These are phyloP conservation scores for Todiramphus saurophagus DNA, from an alignment of 2,113 vertebrate species.

Conservation along the genomic window DNA sequence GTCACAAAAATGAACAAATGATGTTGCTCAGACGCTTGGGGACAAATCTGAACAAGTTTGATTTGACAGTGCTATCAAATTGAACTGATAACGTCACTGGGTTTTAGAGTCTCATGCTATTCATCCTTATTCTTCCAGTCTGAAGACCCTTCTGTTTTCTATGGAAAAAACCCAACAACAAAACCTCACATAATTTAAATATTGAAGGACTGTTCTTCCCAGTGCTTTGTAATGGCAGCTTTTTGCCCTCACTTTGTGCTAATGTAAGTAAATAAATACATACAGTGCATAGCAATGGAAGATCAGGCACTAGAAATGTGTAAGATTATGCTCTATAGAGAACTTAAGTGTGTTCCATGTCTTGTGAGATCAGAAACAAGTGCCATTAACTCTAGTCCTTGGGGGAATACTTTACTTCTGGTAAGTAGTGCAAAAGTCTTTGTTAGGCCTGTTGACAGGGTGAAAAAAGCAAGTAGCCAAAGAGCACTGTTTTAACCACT, in stretches of 20 bases:
- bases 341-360: neutral
- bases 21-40: neutral
- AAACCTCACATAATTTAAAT: neutral
- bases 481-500: neutral
- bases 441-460: neutral
- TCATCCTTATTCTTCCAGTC: neutral
- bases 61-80: neutral
- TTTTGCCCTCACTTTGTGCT: neutral
- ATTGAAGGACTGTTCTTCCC: neutral
- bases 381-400: neutral
- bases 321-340: neutral
- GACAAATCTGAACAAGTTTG: neutral
- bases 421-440: neutral
- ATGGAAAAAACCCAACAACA: neutral
- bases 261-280: neutral
- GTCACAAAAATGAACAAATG: neutral
- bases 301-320: neutral
- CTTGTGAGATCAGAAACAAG: neutral
- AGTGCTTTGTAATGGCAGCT: neutral
- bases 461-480: neutral
- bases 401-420: neutral
- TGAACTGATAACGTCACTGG: neutral
- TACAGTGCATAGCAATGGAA: neutral
- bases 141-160: neutral
- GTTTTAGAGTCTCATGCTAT: neutral